phyloP scores from a whole-genome alignment of 2,797 vertebrate genomes.

The Eulemur rubriventer region DNA sequence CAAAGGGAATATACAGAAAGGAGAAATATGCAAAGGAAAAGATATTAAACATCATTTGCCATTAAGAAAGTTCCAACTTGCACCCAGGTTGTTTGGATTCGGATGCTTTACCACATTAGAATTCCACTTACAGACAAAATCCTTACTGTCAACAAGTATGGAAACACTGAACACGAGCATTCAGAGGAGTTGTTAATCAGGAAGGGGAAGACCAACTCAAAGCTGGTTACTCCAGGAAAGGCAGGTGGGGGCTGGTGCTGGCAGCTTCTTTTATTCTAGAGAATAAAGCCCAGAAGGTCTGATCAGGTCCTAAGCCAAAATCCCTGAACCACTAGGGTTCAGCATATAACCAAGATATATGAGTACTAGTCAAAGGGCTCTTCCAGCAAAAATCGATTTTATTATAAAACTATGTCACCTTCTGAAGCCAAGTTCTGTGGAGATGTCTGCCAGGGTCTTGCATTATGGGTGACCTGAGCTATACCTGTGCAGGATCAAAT shows the following conservation, averaged over 20 bases:
- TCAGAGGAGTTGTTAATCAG: neutral
- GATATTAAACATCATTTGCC: neutral
- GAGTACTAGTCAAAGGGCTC: neutral
- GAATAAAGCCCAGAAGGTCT: neutral
- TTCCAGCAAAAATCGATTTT: neutral
- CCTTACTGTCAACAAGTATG: neutral
- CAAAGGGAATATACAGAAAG: neutral
- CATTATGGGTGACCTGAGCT: neutral
- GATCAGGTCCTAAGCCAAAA: neutral
- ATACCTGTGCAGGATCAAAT: neutral
- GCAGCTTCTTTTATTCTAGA: neutral
- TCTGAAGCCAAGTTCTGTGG: neutral
- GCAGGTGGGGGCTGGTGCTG: neutral
- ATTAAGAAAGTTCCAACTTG: neutral
- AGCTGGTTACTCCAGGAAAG: neutral
- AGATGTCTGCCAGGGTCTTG: neutral
- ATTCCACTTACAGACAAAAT: neutral
- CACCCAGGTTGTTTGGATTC: neutral
- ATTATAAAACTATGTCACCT: neutral
- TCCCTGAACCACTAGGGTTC: neutral
- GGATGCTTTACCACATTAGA: neutral
- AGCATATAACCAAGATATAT: neutral
- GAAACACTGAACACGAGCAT: neutral
- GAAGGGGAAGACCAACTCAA: neutral
- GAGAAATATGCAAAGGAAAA: neutral